Percentiles rank a stretch among this genome's conserved stretches.
Evolutionary conservation across 2,113 vertebrate genomes (phyloP).

Genomic region (Anguilla japonica): DNA sequence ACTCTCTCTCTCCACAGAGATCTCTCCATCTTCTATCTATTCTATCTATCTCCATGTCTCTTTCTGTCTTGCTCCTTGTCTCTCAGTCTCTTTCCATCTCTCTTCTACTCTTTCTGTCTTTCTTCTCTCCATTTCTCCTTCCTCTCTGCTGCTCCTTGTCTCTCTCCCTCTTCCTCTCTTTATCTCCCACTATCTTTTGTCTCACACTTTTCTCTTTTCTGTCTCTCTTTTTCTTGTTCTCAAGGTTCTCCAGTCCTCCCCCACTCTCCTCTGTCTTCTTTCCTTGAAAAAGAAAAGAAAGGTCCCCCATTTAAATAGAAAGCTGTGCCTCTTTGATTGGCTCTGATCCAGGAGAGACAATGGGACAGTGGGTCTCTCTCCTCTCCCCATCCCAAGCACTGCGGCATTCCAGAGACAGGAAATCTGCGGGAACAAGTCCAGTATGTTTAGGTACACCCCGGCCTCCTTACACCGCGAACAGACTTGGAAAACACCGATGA

Average conservation of each 20-base stretch:
- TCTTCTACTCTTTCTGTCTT: not conserved
- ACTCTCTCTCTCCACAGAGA: not conserved
- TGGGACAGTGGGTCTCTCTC: too few species aligned
- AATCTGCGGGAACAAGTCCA: not conserved
- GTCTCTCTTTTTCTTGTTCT: too few species aligned
- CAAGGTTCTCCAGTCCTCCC: not conserved
- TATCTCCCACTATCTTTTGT: too few species aligned
- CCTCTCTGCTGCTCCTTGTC: not conserved
- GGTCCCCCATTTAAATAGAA: not conserved
- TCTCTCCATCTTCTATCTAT: too few species aligned
- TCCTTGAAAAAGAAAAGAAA: not conserved
- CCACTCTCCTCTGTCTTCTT: not conserved
- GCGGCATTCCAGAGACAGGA: not conserved
- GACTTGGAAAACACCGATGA: conserved; percentile 2
- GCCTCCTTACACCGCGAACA: not conserved
- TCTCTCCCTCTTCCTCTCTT: too few species aligned
- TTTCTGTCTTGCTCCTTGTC: not conserved
- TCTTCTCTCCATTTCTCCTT: not conserved
- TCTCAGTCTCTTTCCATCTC: too few species aligned
- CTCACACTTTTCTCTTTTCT: too few species aligned
- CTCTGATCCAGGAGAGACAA: not conserved
- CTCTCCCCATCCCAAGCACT: not conserved
- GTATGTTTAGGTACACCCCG: not conserved
- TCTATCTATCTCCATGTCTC: not conserved
- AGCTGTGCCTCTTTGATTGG: not conserved